Base-by-base conservation (phyloP, 2,113 vertebrate genomes). In the Kryptolebias marmoratus region DNA sequence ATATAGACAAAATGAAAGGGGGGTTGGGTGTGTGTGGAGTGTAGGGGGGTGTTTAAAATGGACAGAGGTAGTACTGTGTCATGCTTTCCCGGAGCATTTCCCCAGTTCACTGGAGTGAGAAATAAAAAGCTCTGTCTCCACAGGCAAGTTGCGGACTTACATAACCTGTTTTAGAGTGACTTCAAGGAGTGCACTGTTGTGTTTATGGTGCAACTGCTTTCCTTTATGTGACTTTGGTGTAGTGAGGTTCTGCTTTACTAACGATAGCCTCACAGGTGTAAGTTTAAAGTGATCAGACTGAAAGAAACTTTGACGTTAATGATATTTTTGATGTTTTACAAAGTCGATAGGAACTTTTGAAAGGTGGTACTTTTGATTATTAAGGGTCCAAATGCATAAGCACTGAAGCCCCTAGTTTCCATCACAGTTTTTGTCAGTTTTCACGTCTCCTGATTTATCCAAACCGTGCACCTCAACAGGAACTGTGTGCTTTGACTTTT, bases 41-140 rank as follows among this genome's bases (percentile, higher is more conserved):
- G 39, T 5, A 9, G 39, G 39, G 39, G 5, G 39, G 39, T 5
- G 39, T 36, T 36, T 36, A 47, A 16, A 59, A 67, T 66, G 83
- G 84, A 82, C 27, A 15, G 60, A 78, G 81, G 84, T 77, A 80
- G 86, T 39, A 76, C 81, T 85, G 87, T 75, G 64, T 88, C 86
- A 81, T 71, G 54, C 64, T 75, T 75, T 81, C 63, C 61, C 55
- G 5, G 7, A 85, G 79, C 80, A 66, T 87, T 86, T 85, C 54
- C 64, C 63, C 71, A 83, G 80, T 75, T 84, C 84, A 89, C 75
- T 89, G 83, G 86, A 85, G 86, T 86, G 90, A 87, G 85, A 88
- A 77, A 82, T 85, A 87, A 82, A 87, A 88, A 84, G 81, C 81
- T 77, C 65, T n/a, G 65, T 88, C 74, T 84, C 77, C 74, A 84